A percentile compares a stretch with the other conserved stretches of the same genome.
These are phyloP conservation scores for Cliona cf. orientalis DNA, from an alignment of 37 sponge, comb jelly and placozoan genomes.

Conservation along the genomic window DNA sequence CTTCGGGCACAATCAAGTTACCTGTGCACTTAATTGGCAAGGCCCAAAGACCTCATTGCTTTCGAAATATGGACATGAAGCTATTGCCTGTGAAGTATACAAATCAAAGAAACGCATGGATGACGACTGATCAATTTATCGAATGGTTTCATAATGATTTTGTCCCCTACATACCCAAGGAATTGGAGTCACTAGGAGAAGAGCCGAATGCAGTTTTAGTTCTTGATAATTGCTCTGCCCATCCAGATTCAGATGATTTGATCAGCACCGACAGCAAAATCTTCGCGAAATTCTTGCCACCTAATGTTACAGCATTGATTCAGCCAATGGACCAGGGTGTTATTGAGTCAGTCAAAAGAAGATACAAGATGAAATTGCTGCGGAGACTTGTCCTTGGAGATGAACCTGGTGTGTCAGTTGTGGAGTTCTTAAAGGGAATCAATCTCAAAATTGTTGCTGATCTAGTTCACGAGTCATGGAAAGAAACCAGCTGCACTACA, in stretches of 20 bases:
- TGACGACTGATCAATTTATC: conserved; percentile 41
- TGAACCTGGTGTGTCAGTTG: conserved; percentile 30
- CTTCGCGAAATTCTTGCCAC: conserved; percentile 66
- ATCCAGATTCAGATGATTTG: conserved; percentile 43
- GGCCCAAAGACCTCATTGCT: conserved; percentile 60
- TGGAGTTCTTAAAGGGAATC: conserved; percentile 58
- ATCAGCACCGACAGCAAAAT: conserved; percentile 48
- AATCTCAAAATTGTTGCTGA: conserved; percentile 30
- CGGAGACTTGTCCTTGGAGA: conserved; percentile 59
- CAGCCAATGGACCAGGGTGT: conserved; percentile 89
- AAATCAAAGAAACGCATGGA: conserved; percentile 75
- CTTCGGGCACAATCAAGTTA: conserved; percentile 58
- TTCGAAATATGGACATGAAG: conserved; percentile 33
- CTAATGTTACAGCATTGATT: conserved; percentile 72
- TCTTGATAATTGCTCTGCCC: conserved; percentile 76
- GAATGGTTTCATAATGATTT: conserved; percentile 74
- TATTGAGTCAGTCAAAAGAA: conserved; percentile 42
- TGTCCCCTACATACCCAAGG: conserved; percentile 39
- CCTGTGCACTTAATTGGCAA: conserved; percentile 66
- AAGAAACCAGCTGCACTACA: conserved; percentile 1
- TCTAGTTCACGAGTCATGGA: too few relatives aligned
- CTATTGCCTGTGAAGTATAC: conserved; percentile 56
- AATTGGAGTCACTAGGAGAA: conserved; percentile 23
- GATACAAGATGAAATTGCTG: conserved; percentile 65
- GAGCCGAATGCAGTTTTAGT: conserved; percentile 54